Evolutionary conservation across 2,888 invertebrate species (phyloP), one percentile per base, ranked within the genome.

Genomic region (Heliconius ethilla): DNA sequence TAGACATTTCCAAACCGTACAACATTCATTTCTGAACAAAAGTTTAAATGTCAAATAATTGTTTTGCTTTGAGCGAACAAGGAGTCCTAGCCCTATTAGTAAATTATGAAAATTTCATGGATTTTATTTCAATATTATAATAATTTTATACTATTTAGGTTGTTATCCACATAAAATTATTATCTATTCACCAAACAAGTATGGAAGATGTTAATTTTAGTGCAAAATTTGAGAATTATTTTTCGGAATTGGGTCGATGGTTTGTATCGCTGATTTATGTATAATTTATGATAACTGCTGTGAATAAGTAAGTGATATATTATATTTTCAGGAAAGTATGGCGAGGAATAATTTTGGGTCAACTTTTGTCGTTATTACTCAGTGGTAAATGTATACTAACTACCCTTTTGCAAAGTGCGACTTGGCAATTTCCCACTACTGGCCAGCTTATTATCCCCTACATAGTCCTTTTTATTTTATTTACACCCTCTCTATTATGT

Each of bases 361-460:
- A 98, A 92, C 93, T 97, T 78, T 91, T 98, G 82, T 97, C 97
- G 0, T 85, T 97, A 70, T 93, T 97, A 79, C 89, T 98, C 75
- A 97, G 97, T 90, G 96, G 96, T 69, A 97, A 97, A 87, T 97
- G 97, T 85, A 95, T 97, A 75, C 90, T 96, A 82, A 97, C 96
- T 81, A 96, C 97, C 83, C 91, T 96, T 82, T 95, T 97, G 75
- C 96, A 96, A 85, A 95, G 96, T 84, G 95, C 95, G 80, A 95
- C 96, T 81, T 96, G 96, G 86, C 96, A 97, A 79, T 95, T 96
- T 82, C 95, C 97, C 45, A 97, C 97, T 13, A 97, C 97, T 83
- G 97, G 96, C 72, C 98, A 98, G 91, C 96, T 96, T 83, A 96
- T 98, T 85, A 95, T 97, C 74, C 97, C 97, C 86, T 98, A 98